A percentile compares a stretch with the other conserved stretches of the same genome.
Conservation (phyloP, 1,140 invertebrate species). For the Drusus annulatus region DNA sequence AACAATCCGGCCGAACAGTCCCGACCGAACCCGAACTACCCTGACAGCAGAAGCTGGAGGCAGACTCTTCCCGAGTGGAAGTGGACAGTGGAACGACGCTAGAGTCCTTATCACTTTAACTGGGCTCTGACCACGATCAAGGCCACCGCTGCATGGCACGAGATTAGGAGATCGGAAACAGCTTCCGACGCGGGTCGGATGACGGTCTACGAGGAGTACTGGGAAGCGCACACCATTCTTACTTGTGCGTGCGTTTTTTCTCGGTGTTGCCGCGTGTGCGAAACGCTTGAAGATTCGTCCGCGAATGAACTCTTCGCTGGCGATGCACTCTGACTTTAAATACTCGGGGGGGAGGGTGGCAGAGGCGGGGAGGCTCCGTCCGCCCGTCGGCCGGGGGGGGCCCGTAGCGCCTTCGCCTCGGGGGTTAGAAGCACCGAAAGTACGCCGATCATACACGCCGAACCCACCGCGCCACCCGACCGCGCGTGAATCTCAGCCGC, state of each 20-base stretch:
- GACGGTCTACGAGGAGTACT: background rate
- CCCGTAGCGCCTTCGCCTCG: slow-evolving; percentile 49
- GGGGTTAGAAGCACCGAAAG: slow-evolving; percentile 47
- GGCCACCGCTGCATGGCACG: slow-evolving; percentile 20
- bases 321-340: slow-evolving; percentile 57
- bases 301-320: slow-evolving; percentile 57
- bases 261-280: slow-evolving; percentile 41
- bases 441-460: slow-evolving; percentile 9
- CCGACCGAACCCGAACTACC: slow-evolving; percentile 21
- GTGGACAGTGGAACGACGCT: no score
- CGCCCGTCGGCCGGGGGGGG: slow-evolving; percentile 42
- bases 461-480: background rate
- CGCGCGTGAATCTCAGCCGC: background rate
- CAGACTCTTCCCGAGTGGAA: slow-evolving; percentile 3
- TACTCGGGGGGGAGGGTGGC: slow-evolving; percentile 50
- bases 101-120: slow-evolving; percentile 29
- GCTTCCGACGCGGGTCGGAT: slow-evolving; percentile 6
- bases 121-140: background rate
- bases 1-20: slow-evolving; percentile 6
- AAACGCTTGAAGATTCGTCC: slow-evolving; percentile 55
- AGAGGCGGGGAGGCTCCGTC: slow-evolving; percentile 25
- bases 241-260: slow-evolving; percentile 39
- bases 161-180: background rate
- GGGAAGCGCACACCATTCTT: slow-evolving; percentile 16
- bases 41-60: slow-evolving; percentile 5